A percentile compares a stretch with the other conserved stretches of the same genome.
Evolutionary conservation across 2,888 invertebrate species (phyloP).

Genomic region (Acronicta psi): DNA sequence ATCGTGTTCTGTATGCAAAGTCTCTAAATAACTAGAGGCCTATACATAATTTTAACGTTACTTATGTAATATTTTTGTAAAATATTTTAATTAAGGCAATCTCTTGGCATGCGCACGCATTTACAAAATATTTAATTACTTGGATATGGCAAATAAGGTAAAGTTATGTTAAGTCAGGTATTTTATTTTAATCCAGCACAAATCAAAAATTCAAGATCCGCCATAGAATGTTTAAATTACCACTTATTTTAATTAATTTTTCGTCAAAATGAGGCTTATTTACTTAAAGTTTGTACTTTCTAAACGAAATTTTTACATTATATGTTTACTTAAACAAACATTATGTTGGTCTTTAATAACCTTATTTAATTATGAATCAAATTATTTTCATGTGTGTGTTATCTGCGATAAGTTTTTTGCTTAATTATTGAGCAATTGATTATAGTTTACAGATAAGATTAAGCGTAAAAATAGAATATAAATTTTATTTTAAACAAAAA

Average conservation of each 20-base stretch:
- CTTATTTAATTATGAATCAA: no score
- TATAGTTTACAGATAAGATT: no score
- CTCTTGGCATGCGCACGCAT: neutral
- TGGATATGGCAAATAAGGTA: neutral
- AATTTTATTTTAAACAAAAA: no score
- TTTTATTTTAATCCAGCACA: neutral
- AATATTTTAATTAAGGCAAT: conserved; percentile 6
- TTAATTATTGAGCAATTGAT: no score
- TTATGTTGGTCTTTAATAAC: no score
- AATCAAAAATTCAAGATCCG: conserved; percentile 4
- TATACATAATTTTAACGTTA: neutral
- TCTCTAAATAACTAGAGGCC: no score
- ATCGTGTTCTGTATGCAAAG: neutral
- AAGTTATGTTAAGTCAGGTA: neutral
- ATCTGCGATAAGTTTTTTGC: no score
- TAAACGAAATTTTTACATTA: neutral
- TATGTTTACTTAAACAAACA: no score
- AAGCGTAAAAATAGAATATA: no score
- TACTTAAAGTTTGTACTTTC: conserved; percentile 22
- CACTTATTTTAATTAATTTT: conserved; percentile 2
- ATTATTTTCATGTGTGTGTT: neutral
- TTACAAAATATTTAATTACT: neutral
- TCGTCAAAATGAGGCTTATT: no score
- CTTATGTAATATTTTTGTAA: neutral
- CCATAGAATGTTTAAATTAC: neutral